A percentile compares a stretch with the other conserved stretches of the same genome.
phyloP scores from a whole-genome alignment of 2,888 invertebrate species.

The Pristionchus mayeri region DNA sequence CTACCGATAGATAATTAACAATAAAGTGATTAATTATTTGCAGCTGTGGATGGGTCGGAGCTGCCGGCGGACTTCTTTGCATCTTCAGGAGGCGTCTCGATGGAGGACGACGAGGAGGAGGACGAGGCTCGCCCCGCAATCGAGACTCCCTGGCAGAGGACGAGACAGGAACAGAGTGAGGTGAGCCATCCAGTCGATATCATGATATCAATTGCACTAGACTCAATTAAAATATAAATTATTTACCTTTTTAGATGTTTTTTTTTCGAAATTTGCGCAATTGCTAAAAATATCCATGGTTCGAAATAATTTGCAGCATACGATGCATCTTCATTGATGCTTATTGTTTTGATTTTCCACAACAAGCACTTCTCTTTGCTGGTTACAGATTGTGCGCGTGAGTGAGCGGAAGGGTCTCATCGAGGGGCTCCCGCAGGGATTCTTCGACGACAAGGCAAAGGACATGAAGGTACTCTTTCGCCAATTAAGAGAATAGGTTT shows the following conservation, averaged over 20 bases:
- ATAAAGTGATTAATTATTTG: neutral
- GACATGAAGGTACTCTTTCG: conserved; percentile 53
- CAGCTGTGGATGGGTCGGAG: neutral
- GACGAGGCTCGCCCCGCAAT: neutral
- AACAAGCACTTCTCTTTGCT: too few species aligned
- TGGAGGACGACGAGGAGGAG: too few species aligned
- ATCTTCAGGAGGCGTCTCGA: conserved; percentile 17
- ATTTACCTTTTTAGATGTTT: too few species aligned
- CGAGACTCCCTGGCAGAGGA: conserved; percentile 56
- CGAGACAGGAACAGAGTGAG: conserved; percentile 50
- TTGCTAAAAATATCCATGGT: too few species aligned
- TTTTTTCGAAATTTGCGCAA: too few species aligned
- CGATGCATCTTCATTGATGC: neutral
- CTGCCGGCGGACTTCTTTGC: conserved; percentile 55
- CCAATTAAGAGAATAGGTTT: neutral
- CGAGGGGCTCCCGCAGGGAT: conserved; percentile 64
- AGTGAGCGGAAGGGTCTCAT: conserved; percentile 54
- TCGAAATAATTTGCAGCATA: neutral
- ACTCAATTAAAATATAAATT: too few species aligned
- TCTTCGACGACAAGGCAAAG: conserved; percentile 66
- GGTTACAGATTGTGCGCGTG: conserved; percentile 26
- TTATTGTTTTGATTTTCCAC: too few species aligned
- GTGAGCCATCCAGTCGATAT: neutral
- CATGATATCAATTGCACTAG: neutral
- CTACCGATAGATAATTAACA: too few species aligned